These are phyloP conservation scores for Cenopis cana DNA, from an alignment of 2,888 invertebrate species.

Conservation along the genomic window DNA sequence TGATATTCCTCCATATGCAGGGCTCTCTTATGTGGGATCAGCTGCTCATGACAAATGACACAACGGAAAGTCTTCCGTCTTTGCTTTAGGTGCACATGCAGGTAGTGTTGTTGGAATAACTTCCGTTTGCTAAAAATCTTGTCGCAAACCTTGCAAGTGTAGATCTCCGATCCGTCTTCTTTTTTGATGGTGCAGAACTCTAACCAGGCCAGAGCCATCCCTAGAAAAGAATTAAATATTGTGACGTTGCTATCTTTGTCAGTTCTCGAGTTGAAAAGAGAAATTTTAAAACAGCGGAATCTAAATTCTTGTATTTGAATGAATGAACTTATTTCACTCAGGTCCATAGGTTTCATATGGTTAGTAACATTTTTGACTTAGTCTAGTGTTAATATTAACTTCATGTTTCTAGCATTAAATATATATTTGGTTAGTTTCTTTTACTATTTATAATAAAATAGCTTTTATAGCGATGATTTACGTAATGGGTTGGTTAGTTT, in stretches of 20 bases:
- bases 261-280: not conserved
- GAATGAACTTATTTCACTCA: too few relatives aligned
- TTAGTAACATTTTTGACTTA: too few relatives aligned
- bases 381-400: too few relatives aligned
- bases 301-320: not conserved
- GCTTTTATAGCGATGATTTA: not conserved
- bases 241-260: not conserved
- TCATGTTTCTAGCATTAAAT: too few relatives aligned
- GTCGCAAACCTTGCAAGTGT: slow-evolving; percentile 35
- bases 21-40: not conserved
- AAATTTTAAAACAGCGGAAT: not conserved
- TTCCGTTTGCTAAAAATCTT: slow-evolving; percentile 16
- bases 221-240: slow-evolving; percentile 43
- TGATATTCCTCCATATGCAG: slow-evolving; percentile 45
- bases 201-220: not conserved
- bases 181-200: slow-evolving; percentile 1
- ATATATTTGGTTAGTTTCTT: not conserved
- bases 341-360: too few relatives aligned
- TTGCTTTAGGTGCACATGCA: slow-evolving; percentile 32
- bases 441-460: not conserved
- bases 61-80: slow-evolving; percentile 16
- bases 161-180: slow-evolving; percentile 40
- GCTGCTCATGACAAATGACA: slow-evolving; percentile 19
- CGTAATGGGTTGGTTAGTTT: not conserved
- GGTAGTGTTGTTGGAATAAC: slow-evolving; percentile 28